A percentile compares a stretch with the other conserved stretches of the same genome.
Evolutionary conservation across 2,888 invertebrate genomes (phyloP).

Genomic region (Agrotis ipsilon): DNA sequence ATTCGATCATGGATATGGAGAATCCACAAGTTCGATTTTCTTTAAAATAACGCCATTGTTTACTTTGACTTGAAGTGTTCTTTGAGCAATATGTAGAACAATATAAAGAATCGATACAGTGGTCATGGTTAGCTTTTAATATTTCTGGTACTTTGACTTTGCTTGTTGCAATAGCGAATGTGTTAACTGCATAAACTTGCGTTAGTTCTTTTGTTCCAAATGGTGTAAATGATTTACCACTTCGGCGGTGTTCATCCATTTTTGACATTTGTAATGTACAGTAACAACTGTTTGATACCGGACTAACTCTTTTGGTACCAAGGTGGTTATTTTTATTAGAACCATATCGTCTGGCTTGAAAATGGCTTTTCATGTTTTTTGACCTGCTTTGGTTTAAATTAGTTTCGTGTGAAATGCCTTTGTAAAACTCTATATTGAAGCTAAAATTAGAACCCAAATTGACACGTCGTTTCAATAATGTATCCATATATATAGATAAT

Average conservation of each 20-base stretch:
- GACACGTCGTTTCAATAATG: slow-evolving; percentile 8
- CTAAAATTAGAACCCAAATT: slow-evolving; percentile 40
- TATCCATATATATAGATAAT: slow-evolving; percentile 1
- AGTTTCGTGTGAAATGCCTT: slow-evolving; percentile 6
- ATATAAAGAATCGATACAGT: slow-evolving; percentile 8
- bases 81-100: slow-evolving; percentile 9
- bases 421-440: slow-evolving; percentile 43
- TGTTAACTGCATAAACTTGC: slow-evolving; percentile 32
- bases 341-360: slow-evolving; percentile 1
- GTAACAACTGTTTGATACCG: slow-evolving; percentile 9
- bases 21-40: slow-evolving; percentile 20
- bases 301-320: not conserved
- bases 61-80: slow-evolving; percentile 14
- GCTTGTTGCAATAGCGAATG: slow-evolving; percentile 22
- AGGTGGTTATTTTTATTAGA: not conserved
- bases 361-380: slow-evolving; percentile 12
- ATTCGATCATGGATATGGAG: slow-evolving; percentile 41
- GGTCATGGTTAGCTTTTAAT: slow-evolving; percentile 6
- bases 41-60: slow-evolving; percentile 28
- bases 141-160: slow-evolving; percentile 28
- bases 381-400: not conserved
- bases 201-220: slow-evolving; percentile 19
- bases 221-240: slow-evolving; percentile 15
- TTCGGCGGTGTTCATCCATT: slow-evolving; percentile 8
- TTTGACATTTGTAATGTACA: slow-evolving; percentile 32